Percentiles rank a stretch among this genome's conserved stretches.
Conservation (phyloP, 1,140 invertebrate genomes). For the Drosophila athabasca region DNA sequence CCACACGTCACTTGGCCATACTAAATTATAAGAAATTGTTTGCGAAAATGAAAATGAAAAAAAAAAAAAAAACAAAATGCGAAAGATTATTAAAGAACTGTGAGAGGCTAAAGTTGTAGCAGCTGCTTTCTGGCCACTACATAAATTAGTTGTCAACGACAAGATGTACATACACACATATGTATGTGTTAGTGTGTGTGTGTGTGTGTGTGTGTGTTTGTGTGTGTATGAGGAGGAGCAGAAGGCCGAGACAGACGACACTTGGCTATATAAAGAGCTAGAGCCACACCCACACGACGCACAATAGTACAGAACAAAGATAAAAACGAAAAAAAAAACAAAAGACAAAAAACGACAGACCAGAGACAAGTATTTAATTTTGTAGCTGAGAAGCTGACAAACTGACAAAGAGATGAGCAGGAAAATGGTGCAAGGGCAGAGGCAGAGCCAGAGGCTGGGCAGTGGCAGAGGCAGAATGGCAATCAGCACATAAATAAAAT, state of each 20-base stretch:
- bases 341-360: slow-evolving; percentile 52
- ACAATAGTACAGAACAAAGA: too few relatives aligned
- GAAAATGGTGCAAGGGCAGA: slow-evolving; percentile 31
- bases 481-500: slow-evolving; percentile 79
- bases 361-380: slow-evolving; percentile 82
- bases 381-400: slow-evolving; percentile 75
- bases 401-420: slow-evolving; percentile 70
- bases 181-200: too few relatives aligned
- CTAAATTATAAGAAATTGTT: slow-evolving; percentile 75
- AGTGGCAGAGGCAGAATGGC: slow-evolving; percentile 9
- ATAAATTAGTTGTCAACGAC: slow-evolving; percentile 78
- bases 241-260: slow-evolving; percentile 57
- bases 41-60: slow-evolving; percentile 54
- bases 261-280: slow-evolving; percentile 38
- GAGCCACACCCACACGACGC: slow-evolving; percentile 42
- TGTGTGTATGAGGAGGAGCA: slow-evolving; percentile 14
- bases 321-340: slow-evolving; percentile 16
- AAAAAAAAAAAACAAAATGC: not conserved
- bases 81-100: slow-evolving; percentile 63
- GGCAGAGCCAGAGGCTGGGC: slow-evolving; percentile 21
- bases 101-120: slow-evolving; percentile 48
- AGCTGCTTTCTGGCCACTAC: slow-evolving; percentile 73
- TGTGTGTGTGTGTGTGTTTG: slow-evolving; percentile 22
- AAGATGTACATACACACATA: slow-evolving; percentile 57
- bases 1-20: slow-evolving; percentile 15